These are phyloP conservation scores for Pyrrhia umbra DNA, from an alignment of 2,888 invertebrate genomes.

Conservation along the genomic window DNA sequence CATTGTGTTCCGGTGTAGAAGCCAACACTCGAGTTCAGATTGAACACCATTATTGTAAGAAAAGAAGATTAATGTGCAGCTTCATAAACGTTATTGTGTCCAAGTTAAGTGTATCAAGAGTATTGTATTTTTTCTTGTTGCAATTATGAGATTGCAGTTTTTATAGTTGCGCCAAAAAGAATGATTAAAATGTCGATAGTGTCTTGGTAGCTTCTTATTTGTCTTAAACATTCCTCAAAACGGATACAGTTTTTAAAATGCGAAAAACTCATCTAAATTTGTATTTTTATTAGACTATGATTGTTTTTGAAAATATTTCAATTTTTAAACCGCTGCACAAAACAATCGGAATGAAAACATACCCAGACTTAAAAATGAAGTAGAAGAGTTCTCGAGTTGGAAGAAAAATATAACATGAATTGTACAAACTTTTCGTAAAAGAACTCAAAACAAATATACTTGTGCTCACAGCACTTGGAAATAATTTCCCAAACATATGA, in stretches of 20 bases:
- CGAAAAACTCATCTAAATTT: too few relatives aligned
- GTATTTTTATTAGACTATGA: too few relatives aligned
- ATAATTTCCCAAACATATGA: background rate
- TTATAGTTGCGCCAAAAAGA: too few relatives aligned
- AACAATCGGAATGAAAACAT: background rate
- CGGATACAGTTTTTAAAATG: too few relatives aligned
- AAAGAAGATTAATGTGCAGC: background rate
- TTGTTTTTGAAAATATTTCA: too few relatives aligned
- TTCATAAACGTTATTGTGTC: background rate
- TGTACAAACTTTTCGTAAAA: background rate
- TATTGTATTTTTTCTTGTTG: too few relatives aligned
- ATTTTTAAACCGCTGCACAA: background rate
- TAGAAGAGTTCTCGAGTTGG: background rate
- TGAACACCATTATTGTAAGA: background rate
- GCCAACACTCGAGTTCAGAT: background rate
- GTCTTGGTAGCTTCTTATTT: too few relatives aligned
- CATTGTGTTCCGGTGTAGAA: slow-evolving; percentile 2
- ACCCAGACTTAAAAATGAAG: background rate
- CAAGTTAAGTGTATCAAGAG: background rate
- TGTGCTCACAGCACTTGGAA: slow-evolving; percentile 1
- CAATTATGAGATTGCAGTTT: too few relatives aligned
- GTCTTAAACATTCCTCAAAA: too few relatives aligned
- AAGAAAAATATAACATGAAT: slow-evolving; percentile 19
- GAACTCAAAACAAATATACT: background rate
- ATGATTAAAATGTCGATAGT: background rate